These are phyloP conservation scores for Craseonycteris thonglongyai DNA, from an alignment of 2,113 vertebrate species.

Conservation along the genomic window DNA sequence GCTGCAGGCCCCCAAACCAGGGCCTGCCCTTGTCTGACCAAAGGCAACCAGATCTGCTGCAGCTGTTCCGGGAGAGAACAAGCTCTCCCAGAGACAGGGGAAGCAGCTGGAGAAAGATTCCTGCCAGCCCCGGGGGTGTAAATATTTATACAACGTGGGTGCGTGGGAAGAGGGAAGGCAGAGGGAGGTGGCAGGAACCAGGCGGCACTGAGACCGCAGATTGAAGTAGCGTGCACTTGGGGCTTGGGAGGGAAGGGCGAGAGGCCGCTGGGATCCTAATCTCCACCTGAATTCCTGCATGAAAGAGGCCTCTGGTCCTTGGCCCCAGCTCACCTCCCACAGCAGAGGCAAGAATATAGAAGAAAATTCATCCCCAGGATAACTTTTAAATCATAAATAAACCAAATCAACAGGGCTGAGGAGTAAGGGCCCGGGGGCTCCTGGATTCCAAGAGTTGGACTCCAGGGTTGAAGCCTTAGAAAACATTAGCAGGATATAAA, in stretches of 20 bases:
- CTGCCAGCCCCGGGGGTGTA: slow-evolving; percentile 77
- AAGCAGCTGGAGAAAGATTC: slow-evolving; percentile 76
- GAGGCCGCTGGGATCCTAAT: not conserved
- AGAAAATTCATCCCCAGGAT: not conserved
- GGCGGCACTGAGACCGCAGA: not conserved
- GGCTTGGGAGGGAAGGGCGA: not conserved
- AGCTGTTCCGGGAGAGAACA: slow-evolving; percentile 72
- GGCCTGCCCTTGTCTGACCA: slow-evolving; percentile 65
- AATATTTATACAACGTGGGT: slow-evolving; percentile 76
- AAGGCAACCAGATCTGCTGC: slow-evolving; percentile 67
- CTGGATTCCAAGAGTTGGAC: not conserved
- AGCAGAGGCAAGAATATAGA: not conserved
- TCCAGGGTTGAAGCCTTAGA: not conserved
- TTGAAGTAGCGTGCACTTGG: not conserved
- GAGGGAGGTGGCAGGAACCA: slow-evolving; percentile 28
- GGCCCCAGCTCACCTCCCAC: not conserved
- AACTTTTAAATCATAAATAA: not conserved
- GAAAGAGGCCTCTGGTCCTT: not conserved
- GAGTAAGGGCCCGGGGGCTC: not conserved
- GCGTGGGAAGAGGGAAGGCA: slow-evolving; percentile 55
- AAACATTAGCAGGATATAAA: not conserved
- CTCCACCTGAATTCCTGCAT: not conserved
- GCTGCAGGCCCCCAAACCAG: slow-evolving; percentile 53
- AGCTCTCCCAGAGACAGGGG: slow-evolving; percentile 63
- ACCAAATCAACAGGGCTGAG: not conserved